phyloP scores from a whole-genome alignment of 2,113 vertebrate species.

The Turdus rufiventris region DNA sequence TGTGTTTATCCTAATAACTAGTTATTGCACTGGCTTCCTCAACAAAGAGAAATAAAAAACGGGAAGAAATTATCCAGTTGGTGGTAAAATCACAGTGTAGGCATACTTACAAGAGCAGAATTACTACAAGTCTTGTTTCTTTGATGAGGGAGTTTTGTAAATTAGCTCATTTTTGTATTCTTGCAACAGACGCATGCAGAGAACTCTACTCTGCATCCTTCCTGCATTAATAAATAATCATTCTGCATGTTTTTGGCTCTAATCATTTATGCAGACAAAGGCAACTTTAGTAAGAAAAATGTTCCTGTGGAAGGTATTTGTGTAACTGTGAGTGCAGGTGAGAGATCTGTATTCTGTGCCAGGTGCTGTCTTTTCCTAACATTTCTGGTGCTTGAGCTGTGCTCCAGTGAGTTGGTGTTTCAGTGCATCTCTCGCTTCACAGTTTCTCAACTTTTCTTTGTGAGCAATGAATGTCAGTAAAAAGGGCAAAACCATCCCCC shows the following conservation, averaged over 20 bases:
- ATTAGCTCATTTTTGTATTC: conserved; percentile 16
- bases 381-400: background rate
- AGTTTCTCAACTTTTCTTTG: background rate
- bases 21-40: conserved; percentile 15
- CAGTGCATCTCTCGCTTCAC: background rate
- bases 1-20: background rate
- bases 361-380: background rate
- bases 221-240: conserved; percentile 64
- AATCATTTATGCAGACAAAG: conserved; percentile 21
- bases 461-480: background rate
- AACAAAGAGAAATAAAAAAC: background rate
- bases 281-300: conserved; percentile 4
- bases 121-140: conserved; percentile 40
- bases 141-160: conserved; percentile 45
- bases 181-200: background rate
- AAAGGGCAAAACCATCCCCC: background rate
- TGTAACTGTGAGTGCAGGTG: background rate
- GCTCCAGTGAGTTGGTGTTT: background rate
- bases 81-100: conserved; percentile 52
- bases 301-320: background rate
- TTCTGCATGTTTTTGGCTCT: conserved; percentile 39
- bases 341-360: background rate
- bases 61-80: conserved; percentile 12
- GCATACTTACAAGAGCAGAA: conserved; percentile 49
- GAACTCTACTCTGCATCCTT: background rate